Evolutionary conservation across 2,797 vertebrate genomes (phyloP), one percentile per base, ranked within the genome.

Genomic region (Ptychobarbus kaznakovi): DNA sequence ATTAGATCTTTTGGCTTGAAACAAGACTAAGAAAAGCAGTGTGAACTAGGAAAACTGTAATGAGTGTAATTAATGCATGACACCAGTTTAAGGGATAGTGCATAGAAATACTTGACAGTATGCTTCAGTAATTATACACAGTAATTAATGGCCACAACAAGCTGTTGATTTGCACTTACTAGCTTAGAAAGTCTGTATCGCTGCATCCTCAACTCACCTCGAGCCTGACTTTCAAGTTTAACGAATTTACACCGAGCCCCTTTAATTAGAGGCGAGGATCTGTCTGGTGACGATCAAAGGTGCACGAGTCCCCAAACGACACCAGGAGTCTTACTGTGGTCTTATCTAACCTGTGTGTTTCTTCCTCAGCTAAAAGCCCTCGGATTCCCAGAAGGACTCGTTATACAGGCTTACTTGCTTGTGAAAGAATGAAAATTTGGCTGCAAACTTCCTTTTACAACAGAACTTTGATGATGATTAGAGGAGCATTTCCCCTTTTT

Each of bases 401-500:
- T 98, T 94, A 97, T 99, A 92, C 98, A 99, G 92, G 98, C 98
- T 0, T 99, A 99, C 95, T 99, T 87, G 98, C 98, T 83, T 99
- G 98, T 91, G 98, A 99, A 99, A 99, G 96, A 99, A 99, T 66
- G 97, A 99, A 93, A 98, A 99, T 93, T 93, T 99, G 96, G 98
- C 98, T 76, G 97, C 98, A 94, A 98, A 99, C 95, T 99, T 99
- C 91, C 98, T 99, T 95, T 96, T 99, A 97, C 97, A 98, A 91
- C 98, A 99, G 95, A 98, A 98, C 94, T 97, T 98, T 91, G 97
- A 99, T 18, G 98, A 99, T 89, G 97, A 99, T 94, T 99, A 95
- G 95, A 94, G 90, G 92, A 89, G 96, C n/a, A n/a, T n/a, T 93
- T 93, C 90, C 70, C 91, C n/a, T 61, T 92, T 95, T 86, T 92